A percentile compares a stretch with the other conserved stretches of the same genome.
phyloP scores from a whole-genome alignment of 2,888 invertebrate species.

The Brenthis ino region DNA sequence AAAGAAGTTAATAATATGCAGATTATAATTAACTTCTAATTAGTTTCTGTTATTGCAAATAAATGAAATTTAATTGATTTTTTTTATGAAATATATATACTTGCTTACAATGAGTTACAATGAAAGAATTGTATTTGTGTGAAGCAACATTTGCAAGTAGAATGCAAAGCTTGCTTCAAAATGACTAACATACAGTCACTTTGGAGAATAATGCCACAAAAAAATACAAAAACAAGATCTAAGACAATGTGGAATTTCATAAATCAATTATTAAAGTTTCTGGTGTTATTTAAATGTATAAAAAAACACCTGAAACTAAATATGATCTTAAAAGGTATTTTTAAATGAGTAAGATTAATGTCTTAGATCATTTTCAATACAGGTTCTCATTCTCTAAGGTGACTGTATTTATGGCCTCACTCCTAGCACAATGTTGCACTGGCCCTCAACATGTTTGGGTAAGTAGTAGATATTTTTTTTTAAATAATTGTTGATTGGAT shows the following conservation, averaged over 20 bases:
- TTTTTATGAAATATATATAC: not conserved
- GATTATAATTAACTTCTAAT: slow-evolving; percentile 1
- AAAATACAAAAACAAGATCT: slow-evolving; percentile 53
- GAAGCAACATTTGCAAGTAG: slow-evolving; percentile 54
- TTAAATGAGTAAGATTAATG: slow-evolving; percentile 46
- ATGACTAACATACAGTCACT: slow-evolving; percentile 34
- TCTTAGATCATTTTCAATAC: slow-evolving; percentile 69
- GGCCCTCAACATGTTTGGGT: slow-evolving; percentile 35
- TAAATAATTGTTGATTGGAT: not conserved
- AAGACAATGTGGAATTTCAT: slow-evolving; percentile 38
- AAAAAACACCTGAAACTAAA: slow-evolving; percentile 10
- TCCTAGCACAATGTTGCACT: slow-evolving; percentile 46
- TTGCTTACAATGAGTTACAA: not conserved
- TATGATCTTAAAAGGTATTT: not conserved
- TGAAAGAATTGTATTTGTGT: not conserved
- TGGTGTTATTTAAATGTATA: slow-evolving; percentile 13
- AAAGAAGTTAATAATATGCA: not conserved
- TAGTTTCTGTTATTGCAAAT: not conserved
- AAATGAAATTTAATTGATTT: not conserved
- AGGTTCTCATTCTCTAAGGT: slow-evolving; percentile 60
- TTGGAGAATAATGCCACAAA: slow-evolving; percentile 43
- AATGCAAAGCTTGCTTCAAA: slow-evolving; percentile 52
- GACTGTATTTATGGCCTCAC: slow-evolving; percentile 53
- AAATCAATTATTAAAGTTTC: slow-evolving; percentile 2
- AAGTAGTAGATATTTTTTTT: slow-evolving; percentile 32